These are phyloP conservation scores for Scolopax mira DNA, from an alignment of 2,113 vertebrate species.

Conservation along the genomic window DNA sequence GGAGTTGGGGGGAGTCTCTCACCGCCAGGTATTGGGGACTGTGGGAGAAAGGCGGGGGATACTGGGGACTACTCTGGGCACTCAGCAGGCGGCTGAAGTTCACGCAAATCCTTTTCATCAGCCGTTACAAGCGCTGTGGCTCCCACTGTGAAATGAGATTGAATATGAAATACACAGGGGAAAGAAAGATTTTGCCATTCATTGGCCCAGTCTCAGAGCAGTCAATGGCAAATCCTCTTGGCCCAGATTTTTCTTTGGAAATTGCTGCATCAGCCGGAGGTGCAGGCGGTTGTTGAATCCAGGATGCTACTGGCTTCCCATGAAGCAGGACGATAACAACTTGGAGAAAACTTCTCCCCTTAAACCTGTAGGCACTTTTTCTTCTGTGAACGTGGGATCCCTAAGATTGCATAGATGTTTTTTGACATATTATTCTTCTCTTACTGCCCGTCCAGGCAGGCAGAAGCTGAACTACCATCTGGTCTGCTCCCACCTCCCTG, in stretches of 20 bases:
- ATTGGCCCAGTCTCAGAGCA: neutral
- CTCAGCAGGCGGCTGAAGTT: neutral
- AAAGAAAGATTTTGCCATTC: neutral
- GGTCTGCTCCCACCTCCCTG: neutral
- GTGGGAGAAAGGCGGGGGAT: neutral
- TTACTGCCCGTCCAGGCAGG: neutral
- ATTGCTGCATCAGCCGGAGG: neutral
- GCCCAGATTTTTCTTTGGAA: neutral
- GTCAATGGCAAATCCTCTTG: neutral
- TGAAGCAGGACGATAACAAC: neutral
- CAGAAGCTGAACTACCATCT: conserved; percentile 19
- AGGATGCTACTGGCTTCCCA: neutral
- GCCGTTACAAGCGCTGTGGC: neutral
- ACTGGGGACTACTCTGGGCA: fast-evolving
- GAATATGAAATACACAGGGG: neutral
- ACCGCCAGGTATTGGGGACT: neutral
- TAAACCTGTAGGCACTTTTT: neutral
- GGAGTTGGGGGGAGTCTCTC: neutral
- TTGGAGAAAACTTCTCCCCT: neutral
- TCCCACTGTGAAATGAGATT: neutral
- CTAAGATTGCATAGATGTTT: neutral
- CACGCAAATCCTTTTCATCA: neutral
- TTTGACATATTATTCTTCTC: neutral
- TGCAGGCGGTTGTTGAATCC: neutral
- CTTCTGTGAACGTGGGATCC: fast-evolving